Evolutionary conservation across 1,140 invertebrate genomes (phyloP), one percentile per base, ranked within the genome.

Genomic region (Papilio polytes): DNA sequence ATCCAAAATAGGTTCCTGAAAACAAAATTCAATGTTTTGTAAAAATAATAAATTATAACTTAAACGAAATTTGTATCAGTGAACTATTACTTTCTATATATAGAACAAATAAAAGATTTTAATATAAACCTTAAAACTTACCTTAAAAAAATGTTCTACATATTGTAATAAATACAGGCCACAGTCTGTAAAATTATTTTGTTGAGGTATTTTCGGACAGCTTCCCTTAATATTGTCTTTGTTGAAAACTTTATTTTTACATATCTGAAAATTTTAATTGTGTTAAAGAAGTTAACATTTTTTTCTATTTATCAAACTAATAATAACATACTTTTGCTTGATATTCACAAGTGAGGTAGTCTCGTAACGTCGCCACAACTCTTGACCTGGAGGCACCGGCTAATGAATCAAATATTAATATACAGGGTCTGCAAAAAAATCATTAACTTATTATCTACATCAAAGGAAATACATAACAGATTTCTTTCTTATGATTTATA

Each of bases 101-200:
- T 18, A 18, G 0, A 48, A 31, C 80, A 73, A 73, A 66, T 53
- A 48, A 83, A 6, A 80, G 15, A 78, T 56, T 80, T 81, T 1
- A 80, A 81, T 80, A 77, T 41, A 8, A 41, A 41, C 7, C 31
- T 36, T 36, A 2, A 36, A 70, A 31, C 63, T 93, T 94, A 97
- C 97, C 94, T 96, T 96, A 90, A 99, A 99, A 95, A 99, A 99
- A 80, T 97, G 97, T 95, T 99, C 98, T 6, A 98, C 98, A 96
- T 99, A 99, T 92, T 99, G 98, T 48, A 99, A 95, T 59, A 99
- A 95, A 95, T 98, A 99, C 8, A 99, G 95, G 3, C 99, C 99
- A 95, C 99, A 99, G 94, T 99, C 99, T 56, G 97, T 98, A 91
- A 97, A 99, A 96, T 99, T 99, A 81, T 97, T 98, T 95, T 99